Conservation (phyloP, 2,888 invertebrate species). For the Dynastes grantii region DNA sequence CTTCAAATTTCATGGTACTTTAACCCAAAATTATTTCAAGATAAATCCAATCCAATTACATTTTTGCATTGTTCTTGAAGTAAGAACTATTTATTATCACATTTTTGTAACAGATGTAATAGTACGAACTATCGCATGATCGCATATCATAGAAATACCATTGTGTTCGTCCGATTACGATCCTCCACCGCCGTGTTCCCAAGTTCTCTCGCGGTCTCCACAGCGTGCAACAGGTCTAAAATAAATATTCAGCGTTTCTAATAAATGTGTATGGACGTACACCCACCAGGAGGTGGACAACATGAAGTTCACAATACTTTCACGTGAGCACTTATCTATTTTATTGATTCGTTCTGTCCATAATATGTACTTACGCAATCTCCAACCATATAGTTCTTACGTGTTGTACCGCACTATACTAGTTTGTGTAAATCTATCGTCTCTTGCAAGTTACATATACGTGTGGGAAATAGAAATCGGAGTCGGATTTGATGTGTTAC, state of each 20-base stretch:
- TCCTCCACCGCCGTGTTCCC: background rate
- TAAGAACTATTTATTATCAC: too few species aligned
- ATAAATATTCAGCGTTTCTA: conserved; percentile 34
- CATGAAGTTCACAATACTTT: conserved; percentile 30
- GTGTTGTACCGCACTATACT: too few species aligned
- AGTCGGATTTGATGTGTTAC: too few species aligned
- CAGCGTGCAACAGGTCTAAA: background rate
- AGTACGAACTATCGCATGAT: background rate
- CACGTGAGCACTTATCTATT: conserved; percentile 26
- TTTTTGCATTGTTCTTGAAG: too few species aligned
- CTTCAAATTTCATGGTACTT: too few species aligned
- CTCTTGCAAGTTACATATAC: too few species aligned
- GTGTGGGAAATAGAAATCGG: too few species aligned
- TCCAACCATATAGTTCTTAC: too few species aligned
- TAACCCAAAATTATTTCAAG: too few species aligned
- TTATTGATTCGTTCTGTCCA: conserved; percentile 24
- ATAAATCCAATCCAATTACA: too few species aligned
- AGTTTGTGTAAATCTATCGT: too few species aligned
- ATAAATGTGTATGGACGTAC: conserved; percentile 36
- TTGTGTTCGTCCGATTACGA: conserved; percentile 7
- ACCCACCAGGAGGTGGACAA: conserved; percentile 41
- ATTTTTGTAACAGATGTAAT: too few species aligned
- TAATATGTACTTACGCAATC: background rate
- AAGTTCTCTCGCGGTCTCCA: background rate
- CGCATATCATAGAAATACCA: background rate